Base-by-base conservation (phyloP, 2,113 vertebrate species). In the Suncus etruscus region DNA sequence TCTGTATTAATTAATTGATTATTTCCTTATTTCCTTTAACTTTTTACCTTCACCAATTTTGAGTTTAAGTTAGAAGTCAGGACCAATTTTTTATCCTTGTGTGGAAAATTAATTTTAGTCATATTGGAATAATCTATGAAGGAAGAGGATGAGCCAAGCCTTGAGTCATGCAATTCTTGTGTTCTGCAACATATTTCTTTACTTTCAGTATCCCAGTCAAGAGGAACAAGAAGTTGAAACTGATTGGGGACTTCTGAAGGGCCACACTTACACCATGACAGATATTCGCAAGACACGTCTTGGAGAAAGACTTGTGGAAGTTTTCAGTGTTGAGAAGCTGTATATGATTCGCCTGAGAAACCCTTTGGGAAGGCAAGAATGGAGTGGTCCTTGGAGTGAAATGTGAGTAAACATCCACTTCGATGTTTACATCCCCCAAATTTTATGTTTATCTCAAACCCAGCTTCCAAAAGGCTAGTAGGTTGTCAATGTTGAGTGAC, bases 381-480 rank as follows among this genome's bases (percentile, higher is more conserved):
- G 99, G 99, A 98, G 96, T 0, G 99, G 99, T 0, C 85, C 99
- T 27, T 99, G 99, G 99, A 99, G 99, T 1, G 99, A 99, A 97
- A 97, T 96, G 99, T 99, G 94, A 97, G 98, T 86, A 86, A 6
- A 29, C 65, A 80, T 92, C 45, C 29, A 58, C 45, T 87, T 69
- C 84, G 14, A 83, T 7, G 25, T 12, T 61, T 89, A 47, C 6
- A 61, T 29, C 14, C 18, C 39, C 15, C 50, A 93, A 89, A 39
- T 14, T 69, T 45, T 89, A 27, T 83, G 65, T 8, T 84, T 89
- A 20, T 91, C 18, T 29, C 10, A 86, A 69, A 29, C 11, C 31
- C 27, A 85, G 31, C 27, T 31, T 80, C 14, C 7, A 82, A 39
- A 61, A 16, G 54, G 2, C 11, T 83, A 81, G 50, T 48, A 22